phyloP scores from a whole-genome alignment of 2,888 invertebrate species.

The Candidula unifasciata region DNA sequence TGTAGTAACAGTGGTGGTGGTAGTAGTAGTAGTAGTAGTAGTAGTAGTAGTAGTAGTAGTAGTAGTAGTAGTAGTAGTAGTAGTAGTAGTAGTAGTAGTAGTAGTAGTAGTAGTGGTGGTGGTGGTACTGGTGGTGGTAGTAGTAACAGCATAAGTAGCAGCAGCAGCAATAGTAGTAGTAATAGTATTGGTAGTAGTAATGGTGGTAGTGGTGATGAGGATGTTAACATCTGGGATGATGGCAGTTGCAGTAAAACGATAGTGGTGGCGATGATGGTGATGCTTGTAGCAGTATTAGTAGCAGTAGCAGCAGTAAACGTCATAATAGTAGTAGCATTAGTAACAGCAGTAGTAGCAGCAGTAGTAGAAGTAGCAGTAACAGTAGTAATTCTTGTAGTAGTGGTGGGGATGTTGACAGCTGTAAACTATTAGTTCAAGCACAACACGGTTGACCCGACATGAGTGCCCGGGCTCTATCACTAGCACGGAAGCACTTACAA shows the following conservation, averaged over 20 bases:
- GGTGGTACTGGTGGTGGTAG: constrained; percentile 17
- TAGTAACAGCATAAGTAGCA: background rate
- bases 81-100: background rate
- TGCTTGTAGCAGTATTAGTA: background rate
- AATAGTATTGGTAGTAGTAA: background rate
- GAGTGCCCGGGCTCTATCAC: no score
- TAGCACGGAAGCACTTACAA: no score
- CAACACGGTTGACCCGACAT: no score
- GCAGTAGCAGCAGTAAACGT: no score
- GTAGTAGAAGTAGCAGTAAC: no score
- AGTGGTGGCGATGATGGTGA: background rate
- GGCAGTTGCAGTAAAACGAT: no score
- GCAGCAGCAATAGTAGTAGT: background rate
- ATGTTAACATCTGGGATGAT: no score
- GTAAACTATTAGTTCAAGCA: no score
- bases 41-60: background rate
- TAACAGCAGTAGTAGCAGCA: no score
- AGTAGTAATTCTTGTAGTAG: background rate
- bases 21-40: background rate
- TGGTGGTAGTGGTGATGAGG: background rate
- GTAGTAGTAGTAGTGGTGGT: constrained; percentile 19
- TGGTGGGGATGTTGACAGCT: background rate
- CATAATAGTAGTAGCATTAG: no score
- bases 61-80: constrained; percentile 1
- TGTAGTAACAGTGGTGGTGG: no score